Percentiles rank a stretch among this genome's conserved stretches.
Evolutionary conservation across 2,797 vertebrate genomes (phyloP).

Genomic region (Benthosema pterotum): DNA sequence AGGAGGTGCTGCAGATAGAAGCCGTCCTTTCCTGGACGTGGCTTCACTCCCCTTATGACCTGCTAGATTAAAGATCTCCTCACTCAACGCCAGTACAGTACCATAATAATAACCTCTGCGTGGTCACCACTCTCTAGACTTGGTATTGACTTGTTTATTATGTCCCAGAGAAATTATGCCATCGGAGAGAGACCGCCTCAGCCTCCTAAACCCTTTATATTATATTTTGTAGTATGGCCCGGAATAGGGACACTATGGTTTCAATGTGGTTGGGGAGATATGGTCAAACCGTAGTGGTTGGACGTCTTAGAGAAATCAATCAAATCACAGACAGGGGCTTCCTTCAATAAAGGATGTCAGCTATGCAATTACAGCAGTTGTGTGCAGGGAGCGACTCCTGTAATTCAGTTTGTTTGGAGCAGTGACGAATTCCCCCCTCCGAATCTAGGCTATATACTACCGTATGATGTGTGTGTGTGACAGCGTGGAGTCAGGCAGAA

Average conservation of each 20-base stretch:
- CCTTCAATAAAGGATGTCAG: slow-evolving; percentile 12
- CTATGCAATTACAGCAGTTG: background rate
- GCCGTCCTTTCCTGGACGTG: too few relatives aligned
- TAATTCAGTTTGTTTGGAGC: slow-evolving; percentile 2
- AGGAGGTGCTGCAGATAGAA: too few relatives aligned
- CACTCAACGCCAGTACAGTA: too few relatives aligned
- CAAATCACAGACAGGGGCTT: background rate
- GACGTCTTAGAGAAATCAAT: background rate
- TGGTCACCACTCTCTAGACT: background rate
- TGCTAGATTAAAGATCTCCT: too few relatives aligned
- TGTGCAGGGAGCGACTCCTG: background rate
- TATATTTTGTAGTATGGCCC: too few relatives aligned
- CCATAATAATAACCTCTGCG: background rate
- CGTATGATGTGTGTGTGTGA: background rate
- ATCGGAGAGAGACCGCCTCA: background rate
- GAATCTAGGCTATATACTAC: background rate
- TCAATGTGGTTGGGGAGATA: slow-evolving; percentile 1
- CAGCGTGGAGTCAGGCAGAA: background rate
- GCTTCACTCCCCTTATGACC: too few relatives aligned
- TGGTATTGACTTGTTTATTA: background rate
- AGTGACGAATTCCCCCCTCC: too few relatives aligned
- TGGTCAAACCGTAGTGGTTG: background rate
- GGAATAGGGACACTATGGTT: too few relatives aligned
- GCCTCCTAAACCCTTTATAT: too few relatives aligned
- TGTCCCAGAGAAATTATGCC: background rate